Conservation (phyloP, 2,113 vertebrate species). For the Sinocyclocheilus maitianheensis region DNA sequence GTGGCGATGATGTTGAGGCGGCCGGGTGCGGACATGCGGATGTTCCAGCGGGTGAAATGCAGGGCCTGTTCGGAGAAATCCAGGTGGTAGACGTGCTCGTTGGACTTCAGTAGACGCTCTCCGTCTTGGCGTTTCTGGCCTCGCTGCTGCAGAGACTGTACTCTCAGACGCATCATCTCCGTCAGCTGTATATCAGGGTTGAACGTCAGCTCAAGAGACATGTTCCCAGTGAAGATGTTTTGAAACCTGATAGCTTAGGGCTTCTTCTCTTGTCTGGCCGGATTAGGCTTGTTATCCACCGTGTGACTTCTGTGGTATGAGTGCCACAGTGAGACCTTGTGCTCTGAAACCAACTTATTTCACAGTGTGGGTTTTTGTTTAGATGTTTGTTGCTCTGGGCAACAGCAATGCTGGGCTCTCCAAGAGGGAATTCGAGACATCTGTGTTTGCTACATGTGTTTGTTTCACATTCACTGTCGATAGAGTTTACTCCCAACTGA, state of each 20-base stretch:
- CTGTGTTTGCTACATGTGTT: slow-evolving; percentile 27
- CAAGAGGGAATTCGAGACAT: slow-evolving; percentile 10
- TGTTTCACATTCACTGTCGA: slow-evolving; percentile 4
- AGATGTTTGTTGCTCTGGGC: slow-evolving; percentile 41
- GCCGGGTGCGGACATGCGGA: slow-evolving; percentile 75
- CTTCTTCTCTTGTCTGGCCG: neutral
- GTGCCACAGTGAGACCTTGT: slow-evolving; percentile 7
- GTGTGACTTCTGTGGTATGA: neutral
- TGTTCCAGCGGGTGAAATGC: slow-evolving; percentile 79
- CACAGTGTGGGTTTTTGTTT: slow-evolving; percentile 2
- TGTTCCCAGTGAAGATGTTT: neutral
- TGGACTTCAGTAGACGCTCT: slow-evolving; percentile 81
- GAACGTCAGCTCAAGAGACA: slow-evolving; percentile 72
- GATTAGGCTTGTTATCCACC: neutral
- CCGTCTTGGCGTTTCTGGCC: slow-evolving; percentile 84
- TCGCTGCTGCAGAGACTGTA: slow-evolving; percentile 79
- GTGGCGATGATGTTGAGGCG: slow-evolving; percentile 83
- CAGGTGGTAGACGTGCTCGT: slow-evolving; percentile 81
- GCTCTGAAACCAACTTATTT: slow-evolving; percentile 21
- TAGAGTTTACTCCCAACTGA: neutral
- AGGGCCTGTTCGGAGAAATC: slow-evolving; percentile 82
- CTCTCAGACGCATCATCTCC: slow-evolving; percentile 81
- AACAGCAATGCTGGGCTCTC: neutral
- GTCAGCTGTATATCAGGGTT: slow-evolving; percentile 78
- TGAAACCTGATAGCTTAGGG: neutral